These are phyloP conservation scores for Zootermopsis nevadensis DNA, from an alignment of 2,888 invertebrate genomes.

Conservation along the genomic window DNA sequence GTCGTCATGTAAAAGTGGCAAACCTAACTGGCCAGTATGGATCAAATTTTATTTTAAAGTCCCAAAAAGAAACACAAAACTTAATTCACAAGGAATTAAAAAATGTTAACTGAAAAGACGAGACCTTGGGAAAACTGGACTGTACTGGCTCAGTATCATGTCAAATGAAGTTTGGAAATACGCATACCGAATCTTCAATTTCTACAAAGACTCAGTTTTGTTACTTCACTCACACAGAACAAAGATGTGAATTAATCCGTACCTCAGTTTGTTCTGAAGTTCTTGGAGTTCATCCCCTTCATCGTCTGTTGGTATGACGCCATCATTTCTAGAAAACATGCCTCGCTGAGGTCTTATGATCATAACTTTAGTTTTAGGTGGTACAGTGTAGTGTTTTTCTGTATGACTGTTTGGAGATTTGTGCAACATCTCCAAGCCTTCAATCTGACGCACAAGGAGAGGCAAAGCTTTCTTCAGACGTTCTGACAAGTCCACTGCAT, in stretches of 20 bases:
- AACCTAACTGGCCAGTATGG: too few species aligned
- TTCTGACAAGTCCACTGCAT: constrained; percentile 63
- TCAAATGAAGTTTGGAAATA: too few species aligned
- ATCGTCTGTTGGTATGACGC: neutral
- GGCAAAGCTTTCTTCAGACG: constrained; percentile 63
- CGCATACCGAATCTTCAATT: too few species aligned
- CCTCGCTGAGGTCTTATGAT: constrained; percentile 15
- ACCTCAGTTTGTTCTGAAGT: constrained; percentile 26
- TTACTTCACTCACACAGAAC: too few species aligned
- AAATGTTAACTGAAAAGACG: too few species aligned
- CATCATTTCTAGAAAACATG: neutral
- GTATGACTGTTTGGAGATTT: neutral
- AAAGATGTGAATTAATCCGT: neutral
- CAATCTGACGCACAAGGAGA: constrained; percentile 62
- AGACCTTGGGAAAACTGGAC: too few species aligned
- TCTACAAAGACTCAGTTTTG: too few species aligned
- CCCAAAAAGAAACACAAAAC: too few species aligned
- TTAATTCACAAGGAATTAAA: too few species aligned
- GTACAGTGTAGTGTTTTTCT: constrained; percentile 4
- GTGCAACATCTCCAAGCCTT: constrained; percentile 49
- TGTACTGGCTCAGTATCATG: too few species aligned
- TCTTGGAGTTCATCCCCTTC: constrained; percentile 31
- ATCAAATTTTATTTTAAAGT: too few species aligned
- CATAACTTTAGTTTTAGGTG: neutral
- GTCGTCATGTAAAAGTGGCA: too few species aligned